Conservation (phyloP, 2,113 vertebrate species). For the Equus przewalskii region DNA sequence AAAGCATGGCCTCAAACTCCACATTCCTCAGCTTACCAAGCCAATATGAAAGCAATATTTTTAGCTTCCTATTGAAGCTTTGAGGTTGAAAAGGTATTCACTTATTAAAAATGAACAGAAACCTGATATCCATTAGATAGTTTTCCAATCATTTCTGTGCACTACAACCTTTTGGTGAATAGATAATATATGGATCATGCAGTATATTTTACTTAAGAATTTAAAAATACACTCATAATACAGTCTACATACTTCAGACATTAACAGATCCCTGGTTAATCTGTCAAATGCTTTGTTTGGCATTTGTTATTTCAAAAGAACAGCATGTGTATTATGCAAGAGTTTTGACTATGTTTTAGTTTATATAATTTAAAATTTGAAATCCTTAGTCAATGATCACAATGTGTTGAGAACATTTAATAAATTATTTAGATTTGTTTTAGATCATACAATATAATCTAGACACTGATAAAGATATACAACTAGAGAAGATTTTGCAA, state of each 20-base stretch:
- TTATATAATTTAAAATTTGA: constrained; percentile 8
- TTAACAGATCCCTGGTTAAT: neutral
- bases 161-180: neutral
- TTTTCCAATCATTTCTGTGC: neutral
- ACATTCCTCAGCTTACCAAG: neutral
- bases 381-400: neutral
- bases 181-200: neutral
- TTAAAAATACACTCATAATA: neutral
- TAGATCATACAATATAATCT: neutral
- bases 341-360: neutral
- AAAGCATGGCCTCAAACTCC: neutral
- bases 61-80: neutral
- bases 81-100: neutral
- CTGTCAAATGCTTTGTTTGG: neutral
- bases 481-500: constrained; percentile 22
- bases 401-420: neutral
- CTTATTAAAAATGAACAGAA: neutral
- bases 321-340: neutral
- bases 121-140: neutral
- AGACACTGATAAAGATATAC: neutral
- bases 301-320: constrained; percentile 5
- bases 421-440: constrained; percentile 28
- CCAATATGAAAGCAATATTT: neutral
- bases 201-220: constrained; percentile 43
- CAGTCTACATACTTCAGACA: neutral